Evolutionary conservation across 2,888 invertebrate species (phyloP), one percentile per base, ranked within the genome.

Genomic region (Monochamus alternatus): DNA sequence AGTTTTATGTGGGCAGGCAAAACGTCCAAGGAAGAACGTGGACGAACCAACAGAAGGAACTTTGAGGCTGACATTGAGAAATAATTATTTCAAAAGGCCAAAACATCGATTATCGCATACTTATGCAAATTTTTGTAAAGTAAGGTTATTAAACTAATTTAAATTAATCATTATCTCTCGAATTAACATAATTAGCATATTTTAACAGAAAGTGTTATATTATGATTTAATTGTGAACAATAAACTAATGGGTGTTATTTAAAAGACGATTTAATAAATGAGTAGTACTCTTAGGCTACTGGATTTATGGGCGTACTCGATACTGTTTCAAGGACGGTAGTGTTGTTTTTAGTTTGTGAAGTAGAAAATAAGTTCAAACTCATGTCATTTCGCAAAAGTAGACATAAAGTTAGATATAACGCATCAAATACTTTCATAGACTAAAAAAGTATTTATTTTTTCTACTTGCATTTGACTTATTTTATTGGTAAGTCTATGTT

Each of bases 271-370:
- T 38, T 62, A 62, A 67, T 43, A 73, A 73, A 73, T 62, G 67
- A 63, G 30, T 52, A 63, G 30, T 52, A 32, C 63, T 65, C 52
- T 63, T 38, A 65, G 10, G 32, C 67, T 73, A 73, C 73, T 43
- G 67, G 67, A 73, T 67, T 67, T 67, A 63, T 62, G n/a, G 12
- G 55, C 14, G 62, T 60, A 67, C 52, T 52, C n/a, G 62, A 52
- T 9, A 8, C n/a, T 31, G 38, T 66, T 72, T 66, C 73, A 73
- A 73, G 73, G 73, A 64, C 73, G 47, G 38, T 62, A 51, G 47
- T 55, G 14, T 10, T 38, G 51, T 3, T 7, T 38, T 47, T 71
- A 8, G 32, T 38, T 63, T 63, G 14, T 63, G 62, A 44, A 51
- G 32, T 71, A 52, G 66, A 67, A 31, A 52, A 64, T 44, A 73